Conservation (phyloP, 2,888 invertebrate species). For the Melanostoma scalare region DNA sequence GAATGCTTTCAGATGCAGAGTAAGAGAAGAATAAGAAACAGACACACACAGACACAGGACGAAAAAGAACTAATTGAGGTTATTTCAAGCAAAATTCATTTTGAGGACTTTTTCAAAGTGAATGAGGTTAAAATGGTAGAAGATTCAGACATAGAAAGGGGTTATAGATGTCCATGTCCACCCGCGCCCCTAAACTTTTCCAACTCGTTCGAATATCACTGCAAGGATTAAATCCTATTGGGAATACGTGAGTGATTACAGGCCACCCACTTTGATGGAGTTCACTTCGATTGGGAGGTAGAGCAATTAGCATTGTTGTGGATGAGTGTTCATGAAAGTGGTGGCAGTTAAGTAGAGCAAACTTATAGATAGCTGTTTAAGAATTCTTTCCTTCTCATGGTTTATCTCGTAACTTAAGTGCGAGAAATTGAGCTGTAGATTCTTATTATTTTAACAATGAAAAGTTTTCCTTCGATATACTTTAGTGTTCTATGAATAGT, state of each 20-base stretch:
- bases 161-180: not conserved
- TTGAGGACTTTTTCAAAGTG: conserved; percentile 42
- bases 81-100: conserved; percentile 59
- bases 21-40: conserved; percentile 1
- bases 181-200: conserved; percentile 36
- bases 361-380: conserved; percentile 64
- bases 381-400: conserved; percentile 48
- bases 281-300: not conserved
- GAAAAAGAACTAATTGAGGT: conserved; percentile 65
- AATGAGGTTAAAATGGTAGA: conserved; percentile 6
- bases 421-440: conserved; percentile 41
- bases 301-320: conserved; percentile 56
- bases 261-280: conserved; percentile 46
- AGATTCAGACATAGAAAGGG: not conserved
- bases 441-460: conserved; percentile 61
- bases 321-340: conserved; percentile 35
- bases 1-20: conserved; percentile 15
- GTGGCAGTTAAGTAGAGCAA: conserved; percentile 21
- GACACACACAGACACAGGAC: conserved; percentile 2
- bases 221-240: conserved; percentile 31
- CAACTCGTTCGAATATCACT: conserved; percentile 24
- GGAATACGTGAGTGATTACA: conserved; percentile 67
- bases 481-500: conserved; percentile 24
- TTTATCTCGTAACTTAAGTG: conserved; percentile 36
- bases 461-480: conserved; percentile 31